Percentiles rank a stretch among this genome's conserved stretches.
Conservation (phyloP, 2,797 vertebrate species). For the Anabas testudineus region DNA sequence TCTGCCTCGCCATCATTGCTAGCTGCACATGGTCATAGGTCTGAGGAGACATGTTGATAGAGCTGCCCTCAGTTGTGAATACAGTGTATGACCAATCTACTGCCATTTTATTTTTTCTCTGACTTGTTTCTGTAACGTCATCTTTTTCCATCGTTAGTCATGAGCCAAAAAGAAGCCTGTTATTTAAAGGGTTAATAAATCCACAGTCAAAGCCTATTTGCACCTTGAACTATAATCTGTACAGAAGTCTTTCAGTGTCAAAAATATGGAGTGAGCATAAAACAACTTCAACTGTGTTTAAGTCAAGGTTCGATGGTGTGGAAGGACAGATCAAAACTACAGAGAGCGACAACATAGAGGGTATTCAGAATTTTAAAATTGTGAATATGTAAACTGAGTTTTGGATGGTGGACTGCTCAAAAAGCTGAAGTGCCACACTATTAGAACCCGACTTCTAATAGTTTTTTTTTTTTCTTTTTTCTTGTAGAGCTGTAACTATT, state of each 20-base stretch:
- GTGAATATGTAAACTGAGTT: background rate
- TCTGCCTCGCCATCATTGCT: background rate
- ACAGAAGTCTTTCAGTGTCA: background rate
- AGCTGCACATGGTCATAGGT: background rate
- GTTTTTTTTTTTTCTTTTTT: no score
- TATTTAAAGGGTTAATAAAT: background rate
- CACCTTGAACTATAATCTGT: background rate
- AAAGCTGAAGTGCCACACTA: background rate
- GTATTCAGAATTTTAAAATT: background rate
- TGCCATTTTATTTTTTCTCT: background rate
- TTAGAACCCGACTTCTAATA: no score
- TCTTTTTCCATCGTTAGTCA: background rate
- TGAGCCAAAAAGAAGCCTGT: background rate
- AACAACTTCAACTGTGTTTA: background rate
- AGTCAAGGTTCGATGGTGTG: background rate
- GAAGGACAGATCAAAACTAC: background rate
- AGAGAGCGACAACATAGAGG: background rate
- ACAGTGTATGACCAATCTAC: constrained; percentile 2
- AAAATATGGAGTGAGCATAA: constrained; percentile 6
- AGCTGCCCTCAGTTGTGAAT: background rate
- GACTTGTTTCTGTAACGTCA: background rate
- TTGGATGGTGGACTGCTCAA: background rate
- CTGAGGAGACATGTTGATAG: background rate
- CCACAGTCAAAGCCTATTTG: background rate
- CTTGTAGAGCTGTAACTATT: background rate